phyloP scores from a whole-genome alignment of 2,888 invertebrate species.

The Orthosia incerta region DNA sequence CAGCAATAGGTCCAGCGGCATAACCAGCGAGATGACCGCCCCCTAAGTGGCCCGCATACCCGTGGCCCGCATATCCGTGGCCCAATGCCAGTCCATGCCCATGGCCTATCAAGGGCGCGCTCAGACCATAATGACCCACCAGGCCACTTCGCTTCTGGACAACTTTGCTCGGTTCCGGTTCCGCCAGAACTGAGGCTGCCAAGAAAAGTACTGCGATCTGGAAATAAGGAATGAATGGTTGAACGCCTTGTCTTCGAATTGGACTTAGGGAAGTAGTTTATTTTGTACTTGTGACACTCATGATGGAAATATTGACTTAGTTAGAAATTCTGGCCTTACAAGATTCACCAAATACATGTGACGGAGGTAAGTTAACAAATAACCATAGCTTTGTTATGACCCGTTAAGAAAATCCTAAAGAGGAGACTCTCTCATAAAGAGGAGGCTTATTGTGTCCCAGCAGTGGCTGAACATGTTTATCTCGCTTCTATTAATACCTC shows the following conservation, averaged over 20 bases:
- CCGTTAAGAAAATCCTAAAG: no score
- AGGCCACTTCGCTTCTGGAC: constrained; percentile 87
- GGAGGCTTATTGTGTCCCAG: no score
- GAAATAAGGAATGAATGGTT: constrained; percentile 55
- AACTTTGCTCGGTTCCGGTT: constrained; percentile 83
- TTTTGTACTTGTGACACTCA: no score
- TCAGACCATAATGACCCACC: constrained; percentile 80
- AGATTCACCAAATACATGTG: no score
- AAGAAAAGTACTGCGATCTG: constrained; percentile 82
- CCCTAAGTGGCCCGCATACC: constrained; percentile 41
- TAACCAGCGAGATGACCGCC: constrained; percentile 49
- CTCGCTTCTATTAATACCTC: neutral
- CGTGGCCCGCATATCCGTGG: constrained; percentile 44
- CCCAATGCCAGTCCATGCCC: constrained; percentile 68
- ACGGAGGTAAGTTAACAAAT: no score
- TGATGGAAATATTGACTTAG: no score
- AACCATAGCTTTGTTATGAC: no score
- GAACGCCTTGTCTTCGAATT: no score
- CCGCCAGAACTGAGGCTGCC: constrained; percentile 83
- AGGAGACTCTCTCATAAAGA: no score
- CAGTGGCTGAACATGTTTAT: no score
- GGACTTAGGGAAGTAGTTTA: no score
- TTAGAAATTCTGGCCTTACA: no score
- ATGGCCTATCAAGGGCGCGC: constrained; percentile 69
- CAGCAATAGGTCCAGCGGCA: constrained; percentile 41